These are phyloP conservation scores for Thamnophis elegans DNA, from an alignment of 2,797 vertebrate genomes.

Conservation along the genomic window DNA sequence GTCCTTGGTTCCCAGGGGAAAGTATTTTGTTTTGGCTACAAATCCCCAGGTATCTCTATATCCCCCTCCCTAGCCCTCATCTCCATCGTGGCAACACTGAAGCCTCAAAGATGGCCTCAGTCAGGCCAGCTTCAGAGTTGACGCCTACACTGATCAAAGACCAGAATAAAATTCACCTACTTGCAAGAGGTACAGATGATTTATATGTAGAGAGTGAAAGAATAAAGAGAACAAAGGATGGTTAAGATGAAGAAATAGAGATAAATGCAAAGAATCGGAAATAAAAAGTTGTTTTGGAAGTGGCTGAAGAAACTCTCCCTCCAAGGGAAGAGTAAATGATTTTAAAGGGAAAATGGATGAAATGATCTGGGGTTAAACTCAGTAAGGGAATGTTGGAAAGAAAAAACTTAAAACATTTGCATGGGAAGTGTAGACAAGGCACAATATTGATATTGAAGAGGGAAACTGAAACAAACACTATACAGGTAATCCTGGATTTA, in stretches of 20 bases:
- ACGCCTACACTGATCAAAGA: not conserved
- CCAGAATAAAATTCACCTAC: not conserved
- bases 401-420: not conserved
- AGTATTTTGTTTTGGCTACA: too few relatives aligned
- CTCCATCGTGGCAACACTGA: too few relatives aligned
- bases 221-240: not conserved
- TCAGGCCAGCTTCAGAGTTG: too few relatives aligned
- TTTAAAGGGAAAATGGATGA: not conserved
- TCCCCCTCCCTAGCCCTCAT: too few relatives aligned
- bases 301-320: not conserved
- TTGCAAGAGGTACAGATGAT: not conserved
- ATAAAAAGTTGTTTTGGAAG: not conserved
- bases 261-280: not conserved
- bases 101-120: too few relatives aligned
- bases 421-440: not conserved
- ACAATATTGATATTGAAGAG: not conserved
- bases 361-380: not conserved
- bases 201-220: not conserved
- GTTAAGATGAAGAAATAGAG: not conserved
- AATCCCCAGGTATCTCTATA: too few relatives aligned
- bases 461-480: not conserved
- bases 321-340: not conserved
- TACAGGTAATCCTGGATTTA: too few relatives aligned
- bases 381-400: not conserved
- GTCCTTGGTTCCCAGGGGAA: too few relatives aligned